These are phyloP conservation scores for Falco naumanni DNA, from an alignment of 2,797 vertebrate genomes.

Conservation along the genomic window DNA sequence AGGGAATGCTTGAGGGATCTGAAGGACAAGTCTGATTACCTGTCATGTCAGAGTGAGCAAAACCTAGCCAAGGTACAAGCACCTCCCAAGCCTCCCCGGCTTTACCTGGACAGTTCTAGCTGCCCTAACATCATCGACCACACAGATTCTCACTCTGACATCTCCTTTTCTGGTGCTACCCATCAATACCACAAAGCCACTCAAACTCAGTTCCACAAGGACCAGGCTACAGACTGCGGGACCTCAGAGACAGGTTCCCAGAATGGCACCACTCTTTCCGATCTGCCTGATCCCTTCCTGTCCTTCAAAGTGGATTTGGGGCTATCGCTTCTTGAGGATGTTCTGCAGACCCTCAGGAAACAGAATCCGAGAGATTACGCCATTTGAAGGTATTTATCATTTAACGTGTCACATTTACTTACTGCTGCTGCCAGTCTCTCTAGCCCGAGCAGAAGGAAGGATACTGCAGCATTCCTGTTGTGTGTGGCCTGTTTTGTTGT, in stretches of 20 bases:
- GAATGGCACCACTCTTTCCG: slow-evolving; percentile 34
- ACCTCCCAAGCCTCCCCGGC: slow-evolving; percentile 92
- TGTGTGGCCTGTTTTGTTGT: neutral
- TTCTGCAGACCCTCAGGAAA: slow-evolving; percentile 91
- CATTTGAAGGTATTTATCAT: slow-evolving; percentile 48
- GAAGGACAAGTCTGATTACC: slow-evolving; percentile 79
- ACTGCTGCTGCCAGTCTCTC: neutral
- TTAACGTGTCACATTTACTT: neutral
- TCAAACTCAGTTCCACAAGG: slow-evolving; percentile 46
- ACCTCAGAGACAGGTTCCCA: slow-evolving; percentile 65
- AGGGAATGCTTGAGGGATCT: slow-evolving; percentile 86
- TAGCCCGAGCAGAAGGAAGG: neutral
- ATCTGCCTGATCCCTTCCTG: slow-evolving; percentile 76
- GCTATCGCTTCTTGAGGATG: slow-evolving; percentile 92
- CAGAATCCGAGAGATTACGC: slow-evolving; percentile 73
- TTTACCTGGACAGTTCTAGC: slow-evolving; percentile 85
- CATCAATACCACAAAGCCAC: slow-evolving; percentile 66
- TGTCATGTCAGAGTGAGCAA: slow-evolving; percentile 84
- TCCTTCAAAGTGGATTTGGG: slow-evolving; percentile 93
- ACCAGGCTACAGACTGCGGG: slow-evolving; percentile 70
- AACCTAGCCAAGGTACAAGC: slow-evolving; percentile 85
- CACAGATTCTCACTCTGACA: slow-evolving; percentile 69
- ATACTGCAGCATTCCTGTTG: neutral
- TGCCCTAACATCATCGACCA: slow-evolving; percentile 72
- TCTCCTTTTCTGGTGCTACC: slow-evolving; percentile 77